Evolutionary conservation across 2,113 vertebrate genomes (phyloP), one percentile per base, ranked within the genome.

Genomic region (Oxyura jamaicensis): DNA sequence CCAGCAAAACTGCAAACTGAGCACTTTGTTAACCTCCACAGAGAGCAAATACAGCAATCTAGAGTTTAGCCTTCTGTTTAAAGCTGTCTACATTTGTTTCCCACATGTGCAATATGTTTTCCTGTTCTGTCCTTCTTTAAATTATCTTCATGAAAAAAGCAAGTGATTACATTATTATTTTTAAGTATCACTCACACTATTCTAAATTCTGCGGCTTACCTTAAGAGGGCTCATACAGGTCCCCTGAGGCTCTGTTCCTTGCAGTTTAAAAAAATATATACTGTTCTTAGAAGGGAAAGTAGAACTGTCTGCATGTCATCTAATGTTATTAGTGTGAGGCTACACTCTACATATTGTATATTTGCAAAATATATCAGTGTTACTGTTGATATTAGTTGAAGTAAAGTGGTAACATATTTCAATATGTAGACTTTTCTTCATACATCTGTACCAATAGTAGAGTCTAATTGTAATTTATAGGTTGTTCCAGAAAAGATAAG

Each of bases 341-440:
- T 98, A 97, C 98, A 98, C 98, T 98, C 98, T 98, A 97, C 98
- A 97, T 98, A 96, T 98, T 98, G 98, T 98, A 97, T 99, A 98
- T 98, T 98, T 98, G 98, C 98, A 98, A 98, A 98, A 96, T 98
- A 97, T 98, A 98, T 98, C 98, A 98, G 98, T 98, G 98, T 99
- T 98, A 97, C 97, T 98, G 97, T 98, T 97, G 97, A 98, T 98
- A 98, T 97, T 98, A 98, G 98, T 98, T 98, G 97, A 98, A 98
- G 98, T 98, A 98, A 98, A 99, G 98, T 99, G 98, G 97, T 98
- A 98, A 99, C 98, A 98, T 98, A 98, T 98, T 98, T 97, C 97
- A 98, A 97, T 97, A 98, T 97, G 96, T 98, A 96, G 90, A 97
- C 98, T 98, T 98, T 97, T 97, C 97, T 97, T 98, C 97, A 97